Evolutionary conservation across 2,888 invertebrate genomes (phyloP).

Genomic region (Labia minor): DNA sequence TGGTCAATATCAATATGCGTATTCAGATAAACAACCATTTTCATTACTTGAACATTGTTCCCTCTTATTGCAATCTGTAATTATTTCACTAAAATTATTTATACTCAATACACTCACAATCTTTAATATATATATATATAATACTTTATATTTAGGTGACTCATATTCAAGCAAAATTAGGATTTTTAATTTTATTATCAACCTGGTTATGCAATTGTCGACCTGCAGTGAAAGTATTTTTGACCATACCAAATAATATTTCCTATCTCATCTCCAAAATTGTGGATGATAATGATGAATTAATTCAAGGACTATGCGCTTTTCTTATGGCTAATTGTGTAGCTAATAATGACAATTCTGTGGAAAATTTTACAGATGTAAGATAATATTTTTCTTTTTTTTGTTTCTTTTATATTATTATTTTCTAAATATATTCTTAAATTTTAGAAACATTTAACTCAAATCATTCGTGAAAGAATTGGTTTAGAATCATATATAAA

Average conservation of each 20-base stretch:
- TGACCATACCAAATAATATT: constrained; percentile 67
- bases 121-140: constrained; percentile 21
- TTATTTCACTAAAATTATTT: constrained; percentile 17
- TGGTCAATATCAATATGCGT: background rate
- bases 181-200: constrained; percentile 78
- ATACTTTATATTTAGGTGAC: constrained; percentile 42
- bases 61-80: constrained; percentile 63
- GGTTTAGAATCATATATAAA: constrained; percentile 80
- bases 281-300: constrained; percentile 80
- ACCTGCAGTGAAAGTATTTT: constrained; percentile 68
- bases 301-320: constrained; percentile 81
- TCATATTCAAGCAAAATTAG: constrained; percentile 73
- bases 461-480: constrained; percentile 77
- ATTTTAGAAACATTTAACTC: constrained; percentile 56
- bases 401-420: constrained; percentile 18
- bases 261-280: constrained; percentile 78
- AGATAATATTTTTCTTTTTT: constrained; percentile 16
- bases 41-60: constrained; percentile 84
- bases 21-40: constrained; percentile 63
- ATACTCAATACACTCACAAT: no score
- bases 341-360: constrained; percentile 75
- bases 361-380: constrained; percentile 59
- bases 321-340: constrained; percentile 88
- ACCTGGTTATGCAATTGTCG: constrained; percentile 82
- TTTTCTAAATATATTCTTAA: constrained; percentile 18